These are phyloP conservation scores for Drosophila navojoa DNA, from an alignment of 1,140 invertebrate genomes.

Conservation along the genomic window DNA sequence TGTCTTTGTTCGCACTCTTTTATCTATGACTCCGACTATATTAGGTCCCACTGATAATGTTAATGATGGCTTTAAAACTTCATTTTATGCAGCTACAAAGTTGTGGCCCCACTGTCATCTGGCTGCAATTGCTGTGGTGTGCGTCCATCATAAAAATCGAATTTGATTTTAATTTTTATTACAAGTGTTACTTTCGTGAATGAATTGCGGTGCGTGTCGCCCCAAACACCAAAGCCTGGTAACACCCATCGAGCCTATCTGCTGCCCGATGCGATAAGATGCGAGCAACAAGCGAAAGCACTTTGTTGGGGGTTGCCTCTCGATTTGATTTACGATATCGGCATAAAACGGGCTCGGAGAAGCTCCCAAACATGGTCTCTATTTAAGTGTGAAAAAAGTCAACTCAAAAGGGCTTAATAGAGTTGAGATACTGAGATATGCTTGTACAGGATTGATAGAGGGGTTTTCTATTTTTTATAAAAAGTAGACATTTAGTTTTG, in stretches of 20 bases:
- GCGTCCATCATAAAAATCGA: constrained; percentile 51
- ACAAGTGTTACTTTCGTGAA: constrained; percentile 71
- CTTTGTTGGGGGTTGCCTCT: constrained; percentile 33
- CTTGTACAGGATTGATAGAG: neutral
- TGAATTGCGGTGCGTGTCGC: constrained; percentile 21
- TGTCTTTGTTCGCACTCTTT: constrained; percentile 3
- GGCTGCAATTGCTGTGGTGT: constrained; percentile 59
- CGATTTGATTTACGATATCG: constrained; percentile 44
- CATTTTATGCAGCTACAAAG: constrained; percentile 55
- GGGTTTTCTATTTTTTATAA: no score
- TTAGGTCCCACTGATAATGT: constrained; percentile 67
- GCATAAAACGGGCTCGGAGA: neutral
- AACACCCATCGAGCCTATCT: constrained; percentile 25
- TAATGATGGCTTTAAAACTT: constrained; percentile 71
- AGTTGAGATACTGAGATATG: neutral
- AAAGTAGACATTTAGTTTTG: no score
- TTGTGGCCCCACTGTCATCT: constrained; percentile 32
- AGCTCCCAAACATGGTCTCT: neutral
- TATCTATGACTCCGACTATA: constrained; percentile 33
- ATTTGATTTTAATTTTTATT: constrained; percentile 76
- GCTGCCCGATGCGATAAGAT: constrained; percentile 54
- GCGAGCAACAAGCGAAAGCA: constrained; percentile 67
- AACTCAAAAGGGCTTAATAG: neutral
- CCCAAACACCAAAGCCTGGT: neutral
- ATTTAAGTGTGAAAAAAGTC: constrained; percentile 8